Base-by-base conservation (phyloP, 1,140 invertebrate genomes). In the Ceratina calcarata region DNA sequence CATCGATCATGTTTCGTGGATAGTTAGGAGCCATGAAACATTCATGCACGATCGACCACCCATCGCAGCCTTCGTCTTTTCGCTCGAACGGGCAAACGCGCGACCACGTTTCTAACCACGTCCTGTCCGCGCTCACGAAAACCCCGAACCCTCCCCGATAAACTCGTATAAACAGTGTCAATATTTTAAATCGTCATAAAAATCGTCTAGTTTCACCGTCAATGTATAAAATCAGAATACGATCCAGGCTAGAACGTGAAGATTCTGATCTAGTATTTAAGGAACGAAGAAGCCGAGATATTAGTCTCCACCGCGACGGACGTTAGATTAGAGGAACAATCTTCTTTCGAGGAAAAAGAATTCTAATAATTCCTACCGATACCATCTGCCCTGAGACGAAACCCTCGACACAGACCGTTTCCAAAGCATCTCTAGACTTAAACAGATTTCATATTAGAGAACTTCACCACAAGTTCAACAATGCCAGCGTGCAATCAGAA, bases 1-100 rank as follows among this genome's bases (percentile, higher is more conserved):
- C 89, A 92, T 92, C 90, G 89, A 92, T 92, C 91, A 92, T 89
- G 88, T 91, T 91, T 90, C 90, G 89, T 89, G 90, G 90, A 91
- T 91, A 90, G 87, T 91, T 91, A 90, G 85, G 87, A 91, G 86
- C 86, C 89, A 91, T 91, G 90, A 92, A 92, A 91, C 89, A 91
- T 91, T 91, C 89, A 90, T 90, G 89, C 85, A 82, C 86, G 89
- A 86, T 89, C 88, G 87, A 90, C 87, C 88, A 91, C 87, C 86
- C 83, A 87, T 88, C 87, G 83, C 81, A 90, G 81, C 74, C 83
- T 65, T 76, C 58, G 71, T 86, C 61, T 77, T 86, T 67, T 70
- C 68, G 70, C 69, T 62, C 62, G 37, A 70, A 61, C 75, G 66
- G 61, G n/a, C 77, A 55, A 73, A 66, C 69, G 37, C 22, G 60